Evolutionary conservation across 2,113 vertebrate species (phyloP), one percentile per base, ranked within the genome.

Genomic region (Platichthys flesus): DNA sequence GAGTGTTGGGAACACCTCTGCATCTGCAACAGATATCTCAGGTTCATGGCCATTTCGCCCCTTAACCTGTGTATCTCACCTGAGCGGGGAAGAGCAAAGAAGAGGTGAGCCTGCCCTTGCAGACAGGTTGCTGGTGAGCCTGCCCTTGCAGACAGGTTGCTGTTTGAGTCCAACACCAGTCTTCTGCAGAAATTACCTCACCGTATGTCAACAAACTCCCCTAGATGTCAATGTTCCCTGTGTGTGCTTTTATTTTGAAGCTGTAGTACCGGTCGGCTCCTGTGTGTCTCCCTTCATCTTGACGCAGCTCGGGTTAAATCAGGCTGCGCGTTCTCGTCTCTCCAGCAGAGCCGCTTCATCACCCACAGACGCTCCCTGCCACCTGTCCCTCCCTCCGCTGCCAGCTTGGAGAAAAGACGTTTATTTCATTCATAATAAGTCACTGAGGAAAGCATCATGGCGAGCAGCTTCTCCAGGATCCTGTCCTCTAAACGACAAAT

Each of bases 401-500:
- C 51, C 20, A 5, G 6, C 18, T 20, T 10, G 47, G 47, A 16
- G 15, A 51, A 15, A 12, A 18, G 16, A 51, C 47, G 15, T 18
- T 49, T 18, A 6, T 16, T 18, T 9, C 20, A 15, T n/a, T n/a
- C 20, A 1, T 52, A 31, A 23, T 63, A 42, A 31, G 21, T 1
- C 2, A 8, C 5, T 37, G 20, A 20, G 18, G 24, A 21, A 21
- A 9, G 20, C 18, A 93, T 54, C 28, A 97, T 99, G 97, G 95
- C 97, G 23, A 94, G 95, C 92, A 95, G 93, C 78, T 96, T 98
- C 92, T 92, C 95, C 10, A 95, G 96, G 87, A 80, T 96, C 75
- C 83, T 97, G 54, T 93, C 95, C 31, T 83, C 93, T 78, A 95
- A 92, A 54, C 94, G 94, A 0, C 93, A 91, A 58, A 85, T 97